A percentile compares a stretch with the other conserved stretches of the same genome.
Evolutionary conservation across 1,140 invertebrate species (phyloP).

Genomic region (Lasioglossum baleicum): DNA sequence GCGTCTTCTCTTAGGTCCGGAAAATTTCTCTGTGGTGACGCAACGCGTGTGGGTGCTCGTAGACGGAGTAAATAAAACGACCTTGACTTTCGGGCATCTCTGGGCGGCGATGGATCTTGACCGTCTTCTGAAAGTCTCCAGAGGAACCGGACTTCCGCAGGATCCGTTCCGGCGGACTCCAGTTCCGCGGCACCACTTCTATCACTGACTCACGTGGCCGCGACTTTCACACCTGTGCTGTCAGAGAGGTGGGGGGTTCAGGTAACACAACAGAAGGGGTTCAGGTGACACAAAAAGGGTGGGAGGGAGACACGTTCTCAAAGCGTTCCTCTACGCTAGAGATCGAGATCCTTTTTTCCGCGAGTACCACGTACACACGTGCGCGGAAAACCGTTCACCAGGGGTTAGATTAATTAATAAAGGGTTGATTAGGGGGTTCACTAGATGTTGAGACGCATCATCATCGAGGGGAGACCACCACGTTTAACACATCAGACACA

Average conservation of each 20-base stretch:
- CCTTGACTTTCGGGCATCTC: constrained; percentile 85
- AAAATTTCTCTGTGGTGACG: too few species aligned
- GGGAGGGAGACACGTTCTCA: too few species aligned
- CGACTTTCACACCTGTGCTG: background rate
- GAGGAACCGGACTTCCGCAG: constrained; percentile 69
- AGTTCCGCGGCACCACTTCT: constrained; percentile 42
- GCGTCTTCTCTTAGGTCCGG: too few species aligned
- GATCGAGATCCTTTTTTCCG: too few species aligned
- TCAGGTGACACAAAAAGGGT: too few species aligned
- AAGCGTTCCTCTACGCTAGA: too few species aligned
- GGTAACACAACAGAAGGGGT: too few species aligned
- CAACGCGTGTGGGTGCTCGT: background rate
- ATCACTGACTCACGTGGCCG: constrained; percentile 16
- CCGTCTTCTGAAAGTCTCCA: constrained; percentile 86
- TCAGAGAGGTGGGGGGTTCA: too few species aligned
- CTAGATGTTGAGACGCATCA: constrained; percentile 9
- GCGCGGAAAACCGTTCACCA: background rate
- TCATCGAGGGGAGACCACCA: too few species aligned
- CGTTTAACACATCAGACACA: background rate
- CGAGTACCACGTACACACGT: background rate
- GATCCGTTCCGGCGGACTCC: constrained; percentile 40
- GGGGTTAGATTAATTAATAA: too few species aligned
- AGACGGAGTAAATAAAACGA: constrained; percentile 69
- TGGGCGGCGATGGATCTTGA: constrained; percentile 86
- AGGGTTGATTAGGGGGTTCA: too few species aligned